A percentile compares a stretch with the other conserved stretches of the same genome.
Evolutionary conservation across 2,113 vertebrate genomes (phyloP).

Genomic region (Nothocercus julius): DNA sequence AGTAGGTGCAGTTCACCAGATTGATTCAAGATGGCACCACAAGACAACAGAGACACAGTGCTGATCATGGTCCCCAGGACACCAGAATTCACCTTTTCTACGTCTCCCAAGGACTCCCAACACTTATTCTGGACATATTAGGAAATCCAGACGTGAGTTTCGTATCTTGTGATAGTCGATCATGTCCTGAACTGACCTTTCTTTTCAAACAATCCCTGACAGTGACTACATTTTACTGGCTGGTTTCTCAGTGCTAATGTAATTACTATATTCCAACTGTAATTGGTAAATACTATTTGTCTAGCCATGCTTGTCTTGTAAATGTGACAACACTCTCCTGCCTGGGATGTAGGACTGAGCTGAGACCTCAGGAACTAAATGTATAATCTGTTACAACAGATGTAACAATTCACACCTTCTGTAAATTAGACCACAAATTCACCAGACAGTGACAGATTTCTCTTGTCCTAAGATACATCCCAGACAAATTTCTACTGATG

Average conservation of each 20-base stretch:
- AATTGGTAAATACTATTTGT: not conserved
- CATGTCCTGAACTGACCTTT: not conserved
- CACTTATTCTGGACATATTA: not conserved
- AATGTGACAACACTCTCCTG: not conserved
- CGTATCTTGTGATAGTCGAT: not conserved
- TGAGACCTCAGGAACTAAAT: not conserved
- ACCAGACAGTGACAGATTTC: not conserved
- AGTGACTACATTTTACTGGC: not conserved
- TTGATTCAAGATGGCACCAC: accelerated
- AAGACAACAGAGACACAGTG: not conserved
- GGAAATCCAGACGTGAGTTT: not conserved
- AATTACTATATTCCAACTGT: not conserved
- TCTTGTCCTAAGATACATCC: not conserved
- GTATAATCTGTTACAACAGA: not conserved
- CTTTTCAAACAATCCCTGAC: not conserved
- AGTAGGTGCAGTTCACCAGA: not conserved
- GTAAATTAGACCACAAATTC: not conserved
- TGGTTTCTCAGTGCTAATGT: not conserved
- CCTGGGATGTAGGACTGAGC: not conserved
- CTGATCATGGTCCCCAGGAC: not conserved
- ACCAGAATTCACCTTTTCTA: not conserved
- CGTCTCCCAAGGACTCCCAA: not conserved
- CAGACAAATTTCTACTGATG: not conserved
- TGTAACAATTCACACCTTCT: not conserved
- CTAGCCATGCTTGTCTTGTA: not conserved